Evolutionary conservation across 1,140 invertebrate genomes (phyloP), one percentile per base, ranked within the genome.

Genomic region (Cherax destructor): DNA sequence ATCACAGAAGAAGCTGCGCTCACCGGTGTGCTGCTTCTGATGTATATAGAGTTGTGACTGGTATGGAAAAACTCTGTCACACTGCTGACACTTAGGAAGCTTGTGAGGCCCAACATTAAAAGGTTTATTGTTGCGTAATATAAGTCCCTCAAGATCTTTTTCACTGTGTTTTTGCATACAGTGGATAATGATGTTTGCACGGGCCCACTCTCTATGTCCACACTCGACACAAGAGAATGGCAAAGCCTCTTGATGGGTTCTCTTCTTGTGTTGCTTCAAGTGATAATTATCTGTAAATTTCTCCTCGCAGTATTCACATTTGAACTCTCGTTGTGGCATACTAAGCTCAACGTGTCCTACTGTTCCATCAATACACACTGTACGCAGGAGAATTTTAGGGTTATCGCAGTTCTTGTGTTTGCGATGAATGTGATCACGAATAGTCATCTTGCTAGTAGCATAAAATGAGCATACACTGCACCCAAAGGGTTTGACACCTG

Each of bases 1-100:
- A 18, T 93, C 92, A 91, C 94, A 94, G 52, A 91, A 87, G 76
- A 93, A 94, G 11, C 93, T 93, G 86, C 94, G 94, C 79, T 94
- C 94, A 50, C 95, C 94, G 6, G 95, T 95, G 91, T 95, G 95
- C 11, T 94, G 94, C 81, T 94, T 93, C 86, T 94, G 93, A 90
- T 95, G 95, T 10, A 95, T 93, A 30, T 93, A 87, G 47, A 93
- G 80, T 65, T 91, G 88, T 61, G 92, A 93, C 79, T 92, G 90
- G 65, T 92, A 93, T 41, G 91, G 87, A 69, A 93, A 93, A 7
- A 93, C 78, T 81, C 92, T 93, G 78, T 79, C 86, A 61, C 92
- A 93, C 50, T 84, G 85, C 69, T 93, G 91, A 65, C 92, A 93
- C 74, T 80, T 91, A 4, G 92, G 92, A 30, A 93, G 84, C 76